These are phyloP conservation scores for Falco columbarius DNA, from an alignment of 2,797 vertebrate genomes.

Conservation along the genomic window DNA sequence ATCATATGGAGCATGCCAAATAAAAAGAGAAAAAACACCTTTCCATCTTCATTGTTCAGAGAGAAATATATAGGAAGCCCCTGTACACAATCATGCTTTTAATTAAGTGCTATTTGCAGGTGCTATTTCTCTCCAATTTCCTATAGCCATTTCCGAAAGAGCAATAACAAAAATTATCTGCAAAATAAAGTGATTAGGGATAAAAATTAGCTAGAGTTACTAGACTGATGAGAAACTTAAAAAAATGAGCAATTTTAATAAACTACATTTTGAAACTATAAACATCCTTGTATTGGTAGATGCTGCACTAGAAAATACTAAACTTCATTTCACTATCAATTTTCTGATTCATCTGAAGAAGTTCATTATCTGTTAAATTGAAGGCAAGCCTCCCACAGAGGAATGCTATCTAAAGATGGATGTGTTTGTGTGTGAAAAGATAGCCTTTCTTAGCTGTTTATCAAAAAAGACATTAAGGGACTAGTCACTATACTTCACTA, in stretches of 20 bases:
- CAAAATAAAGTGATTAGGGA: constrained; percentile 42
- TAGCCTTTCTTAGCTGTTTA: constrained; percentile 63
- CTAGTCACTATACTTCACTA: constrained; percentile 44
- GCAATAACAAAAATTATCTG: constrained; percentile 41
- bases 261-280: constrained; percentile 39
- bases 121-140: constrained; percentile 33
- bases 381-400: constrained; percentile 75
- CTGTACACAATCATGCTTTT: constrained; percentile 45
- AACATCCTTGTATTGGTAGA: constrained; percentile 14
- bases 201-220: constrained; percentile 52
- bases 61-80: constrained; percentile 12
- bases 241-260: constrained; percentile 60
- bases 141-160: not conserved
- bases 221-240: not conserved
- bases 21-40: not conserved
- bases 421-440: constrained; percentile 65
- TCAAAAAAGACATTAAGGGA: constrained; percentile 52
- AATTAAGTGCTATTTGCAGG: constrained; percentile 56
- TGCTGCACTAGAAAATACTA: constrained; percentile 34
- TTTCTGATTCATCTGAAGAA: constrained; percentile 75
- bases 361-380: constrained; percentile 78
- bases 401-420: constrained; percentile 73
- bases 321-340: constrained; percentile 71
- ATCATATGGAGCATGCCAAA: constrained; percentile 53
- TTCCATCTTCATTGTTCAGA: constrained; percentile 21